Conservation (phyloP, 2,797 vertebrate genomes). For the Sebastes nivosus region DNA sequence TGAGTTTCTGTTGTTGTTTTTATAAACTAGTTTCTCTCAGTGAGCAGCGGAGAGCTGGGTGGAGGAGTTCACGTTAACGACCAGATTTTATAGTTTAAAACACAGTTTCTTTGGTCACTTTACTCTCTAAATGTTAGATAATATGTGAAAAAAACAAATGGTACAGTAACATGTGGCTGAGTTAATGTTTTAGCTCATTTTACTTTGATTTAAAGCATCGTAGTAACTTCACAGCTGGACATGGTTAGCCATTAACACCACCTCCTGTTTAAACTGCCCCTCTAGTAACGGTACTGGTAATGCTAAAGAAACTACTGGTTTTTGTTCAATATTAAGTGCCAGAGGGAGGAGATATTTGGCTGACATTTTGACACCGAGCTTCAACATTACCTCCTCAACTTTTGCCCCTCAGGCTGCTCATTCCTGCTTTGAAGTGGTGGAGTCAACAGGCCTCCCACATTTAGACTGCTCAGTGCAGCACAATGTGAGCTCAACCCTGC, state of each 20-base stretch:
- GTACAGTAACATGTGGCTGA: not conserved
- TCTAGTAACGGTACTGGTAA: not conserved
- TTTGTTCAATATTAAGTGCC: not conserved
- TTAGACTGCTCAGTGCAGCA: conserved; percentile 42
- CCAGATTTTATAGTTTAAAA: conserved; percentile 28
- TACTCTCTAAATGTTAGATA: not conserved
- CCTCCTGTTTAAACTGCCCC: conserved; percentile 23
- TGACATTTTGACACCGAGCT: conserved; percentile 53
- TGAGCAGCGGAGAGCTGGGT: conserved; percentile 54
- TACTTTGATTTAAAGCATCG: not conserved
- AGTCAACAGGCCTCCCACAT: conserved; percentile 69
- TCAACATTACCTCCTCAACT: conserved; percentile 50
- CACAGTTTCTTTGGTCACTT: not conserved
- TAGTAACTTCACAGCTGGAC: conserved; percentile 34
- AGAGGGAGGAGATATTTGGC: conserved; percentile 15
- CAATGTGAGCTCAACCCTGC: conserved; percentile 33
- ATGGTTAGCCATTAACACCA: conserved; percentile 42
- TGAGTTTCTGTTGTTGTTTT: conserved; percentile 46
- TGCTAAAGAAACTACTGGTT: not conserved
- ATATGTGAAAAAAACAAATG: not conserved
- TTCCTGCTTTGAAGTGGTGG: conserved; percentile 71
- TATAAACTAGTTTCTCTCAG: not conserved
- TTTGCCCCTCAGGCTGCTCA: conserved; percentile 60
- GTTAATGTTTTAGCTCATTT: not conserved
- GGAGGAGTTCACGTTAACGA: conserved; percentile 50